Evolutionary conservation across 2,888 invertebrate species (phyloP).

Genomic region (Conops quadrifasciatus): DNA sequence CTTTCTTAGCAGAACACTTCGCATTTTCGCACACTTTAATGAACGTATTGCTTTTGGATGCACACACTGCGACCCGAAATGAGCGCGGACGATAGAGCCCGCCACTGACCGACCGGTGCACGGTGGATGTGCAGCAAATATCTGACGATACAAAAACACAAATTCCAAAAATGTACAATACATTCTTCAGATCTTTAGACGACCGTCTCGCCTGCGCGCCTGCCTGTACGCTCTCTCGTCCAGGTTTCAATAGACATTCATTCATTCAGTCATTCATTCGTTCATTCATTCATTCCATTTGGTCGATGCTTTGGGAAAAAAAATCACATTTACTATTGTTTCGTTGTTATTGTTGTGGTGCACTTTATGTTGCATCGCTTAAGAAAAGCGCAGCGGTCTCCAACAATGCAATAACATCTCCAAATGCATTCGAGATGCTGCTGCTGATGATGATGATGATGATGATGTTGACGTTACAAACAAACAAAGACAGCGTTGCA

Average conservation of each 20-base stretch:
- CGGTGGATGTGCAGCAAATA: too few relatives aligned
- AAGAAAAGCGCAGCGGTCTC: slow-evolving; percentile 15
- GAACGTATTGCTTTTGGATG: too few relatives aligned
- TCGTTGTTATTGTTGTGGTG: slow-evolving; percentile 9
- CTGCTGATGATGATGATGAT: too few relatives aligned
- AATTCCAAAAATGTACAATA: too few relatives aligned
- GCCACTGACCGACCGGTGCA: too few relatives aligned
- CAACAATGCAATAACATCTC: neutral
- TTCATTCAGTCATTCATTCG: neutral
- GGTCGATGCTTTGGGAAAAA: neutral
- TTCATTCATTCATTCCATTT: neutral
- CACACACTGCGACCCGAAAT: too few relatives aligned
- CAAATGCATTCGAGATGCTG: neutral
- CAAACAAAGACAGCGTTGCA: neutral
- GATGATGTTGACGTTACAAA: neutral
- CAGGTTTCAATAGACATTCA: neutral
- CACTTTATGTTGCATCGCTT: neutral
- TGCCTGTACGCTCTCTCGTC: neutral
- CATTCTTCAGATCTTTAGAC: too few relatives aligned
- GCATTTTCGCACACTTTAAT: too few relatives aligned
- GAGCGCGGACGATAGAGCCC: too few relatives aligned
- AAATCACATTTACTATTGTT: neutral
- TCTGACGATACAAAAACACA: too few relatives aligned
- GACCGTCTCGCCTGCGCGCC: too few relatives aligned
- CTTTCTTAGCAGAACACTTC: too few relatives aligned